Base-by-base conservation (phyloP, 1,140 invertebrate genomes). In the Bombus superbus region DNA sequence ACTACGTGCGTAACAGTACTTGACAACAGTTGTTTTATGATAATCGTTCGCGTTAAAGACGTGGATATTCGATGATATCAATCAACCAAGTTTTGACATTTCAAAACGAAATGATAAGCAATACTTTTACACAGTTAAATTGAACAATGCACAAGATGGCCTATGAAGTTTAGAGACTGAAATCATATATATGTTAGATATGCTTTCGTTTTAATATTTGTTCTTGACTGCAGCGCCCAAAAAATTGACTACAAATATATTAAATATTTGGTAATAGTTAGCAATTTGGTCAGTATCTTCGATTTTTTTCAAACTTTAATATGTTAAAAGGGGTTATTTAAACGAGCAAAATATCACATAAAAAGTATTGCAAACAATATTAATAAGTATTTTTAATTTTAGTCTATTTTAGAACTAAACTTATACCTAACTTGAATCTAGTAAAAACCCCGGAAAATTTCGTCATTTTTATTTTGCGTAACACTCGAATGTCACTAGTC, bases 91-190 rank as follows among this genome's bases (percentile, higher is more conserved):
- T 88, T 92, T 92, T 94, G 92, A 94, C 93, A 94, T 93, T 92
- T 93, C 91, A 68, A 35, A 80, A 83, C 66, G 80, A 91, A 92
- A 89, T 85, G 90, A 90, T 91, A 86, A 91, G 90, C 88, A 92
- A 93, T 94, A 92, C 89, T 86, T 91, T 92, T 92, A 88, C 91
- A 94, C 93, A 95, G 93, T 94, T 95, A 93, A 62, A 91, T 94
- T 89, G 86, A 89, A 94, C 92, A 92, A 92, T 92, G 93, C 93
- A 94, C 94, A 94, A 95, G 94, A 95, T 95, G 94, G 94, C 94
- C 92, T 91, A 85, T 89, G 86, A 86, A 81, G 69, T 76, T 71
- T 88, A 53, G 69, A 44, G 28, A 47, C 82, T 64, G 28, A 79
- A 85, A 81, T 73, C 44, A 89, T 25, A 59, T 13, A 25, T 40